Evolutionary conservation across 2,888 invertebrate genomes (phyloP), one percentile per base, ranked within the genome.

Genomic region (Trileptium ribeirensis): DNA sequence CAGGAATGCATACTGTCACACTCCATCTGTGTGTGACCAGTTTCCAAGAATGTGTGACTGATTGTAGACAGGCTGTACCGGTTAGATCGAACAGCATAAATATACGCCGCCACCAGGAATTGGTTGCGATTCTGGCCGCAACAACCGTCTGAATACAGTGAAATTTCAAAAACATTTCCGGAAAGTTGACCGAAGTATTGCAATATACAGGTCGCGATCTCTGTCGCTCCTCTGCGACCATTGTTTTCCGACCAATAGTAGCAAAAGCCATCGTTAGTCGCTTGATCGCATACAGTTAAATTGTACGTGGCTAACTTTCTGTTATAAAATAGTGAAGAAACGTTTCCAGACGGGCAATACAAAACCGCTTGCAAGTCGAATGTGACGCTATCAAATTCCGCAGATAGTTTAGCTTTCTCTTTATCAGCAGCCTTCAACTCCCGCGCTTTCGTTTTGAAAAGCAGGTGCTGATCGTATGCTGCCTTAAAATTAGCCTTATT

Each of bases 241-340:
- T 79, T 67, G 24, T 36, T 79, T 34, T 79, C 75, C 3, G 78
- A 24, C 78, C 79, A 79, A 8, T 51, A 78, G 34, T 31, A 79
- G 37, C 79, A 79, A 79, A 74, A 34, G 2, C 74, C 79, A 8
- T 79, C 79, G 3, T 64, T 31, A 19, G 29, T 64, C n/a, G 29
- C 39, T 33, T 67, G 24, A 33, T 78, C 29, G 36, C 75, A 79
- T 1, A 79, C 15, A 1, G 79, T 79, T 8, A 79, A 78, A 78
- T 79, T 79, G 79, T 79, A 79, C 8, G 37, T 36, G 36, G 34
- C 24, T n/a, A 79, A 34, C 29, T 79, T 79, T 37, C 79, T 8
- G 3, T 40, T 40, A 67, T 79, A 79, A 36, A 29, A 79, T 19
- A 79, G 19, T 79, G 33, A 74, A 1, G 78, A 78, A 24, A 40